Percentiles rank a stretch among this genome's conserved stretches.
Conservation (phyloP, 2,888 invertebrate species). For the Phortica okadai region DNA sequence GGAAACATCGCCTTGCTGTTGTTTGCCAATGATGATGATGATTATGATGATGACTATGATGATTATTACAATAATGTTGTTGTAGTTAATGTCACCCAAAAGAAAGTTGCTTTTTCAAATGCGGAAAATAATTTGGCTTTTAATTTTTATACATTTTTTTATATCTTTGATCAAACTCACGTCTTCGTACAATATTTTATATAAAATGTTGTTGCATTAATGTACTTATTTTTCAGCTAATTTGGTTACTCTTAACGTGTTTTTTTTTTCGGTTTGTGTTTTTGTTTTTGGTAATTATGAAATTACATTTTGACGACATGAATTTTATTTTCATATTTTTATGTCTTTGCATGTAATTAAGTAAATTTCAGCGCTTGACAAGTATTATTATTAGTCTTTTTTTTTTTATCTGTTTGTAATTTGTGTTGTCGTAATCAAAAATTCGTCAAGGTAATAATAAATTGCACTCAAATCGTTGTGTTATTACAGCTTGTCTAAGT, state of each 20-base stretch:
- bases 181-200: background rate
- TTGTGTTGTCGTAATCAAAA: background rate
- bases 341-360: slow-evolving; percentile 18
- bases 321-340: background rate
- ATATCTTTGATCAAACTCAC: background rate
- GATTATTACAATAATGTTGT: background rate
- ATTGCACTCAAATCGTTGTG: background rate
- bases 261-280: background rate
- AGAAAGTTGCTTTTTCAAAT: background rate
- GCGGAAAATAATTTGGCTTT: slow-evolving; percentile 10
- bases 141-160: slow-evolving; percentile 3
- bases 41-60: background rate
- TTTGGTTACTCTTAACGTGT: background rate
- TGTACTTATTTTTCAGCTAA: background rate
- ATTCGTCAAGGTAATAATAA: slow-evolving; percentile 3
- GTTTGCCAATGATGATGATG: background rate
- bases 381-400: background rate
- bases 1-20: slow-evolving; percentile 23
- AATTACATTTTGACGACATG: background rate
- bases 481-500: background rate
- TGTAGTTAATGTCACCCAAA: background rate
- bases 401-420: background rate
- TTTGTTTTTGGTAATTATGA: slow-evolving; percentile 4
- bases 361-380: background rate
- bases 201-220: background rate